Evolutionary conservation across 2,113 vertebrate species (phyloP).

Genomic region (Cinclus cinclus): DNA sequence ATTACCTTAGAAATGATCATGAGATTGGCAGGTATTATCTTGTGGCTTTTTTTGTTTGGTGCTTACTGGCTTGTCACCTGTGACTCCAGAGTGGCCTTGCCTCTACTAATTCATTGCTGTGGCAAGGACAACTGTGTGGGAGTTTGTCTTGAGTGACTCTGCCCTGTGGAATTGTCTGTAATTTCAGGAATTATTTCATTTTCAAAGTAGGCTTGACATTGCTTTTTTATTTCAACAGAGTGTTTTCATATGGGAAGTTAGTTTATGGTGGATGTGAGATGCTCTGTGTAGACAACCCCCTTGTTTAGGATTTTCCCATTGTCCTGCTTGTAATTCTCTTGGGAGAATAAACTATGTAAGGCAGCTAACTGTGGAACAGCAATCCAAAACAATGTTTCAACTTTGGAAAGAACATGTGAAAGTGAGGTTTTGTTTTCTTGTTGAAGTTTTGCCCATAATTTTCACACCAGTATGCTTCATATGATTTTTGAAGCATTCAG

Average conservation of each 20-base stretch:
- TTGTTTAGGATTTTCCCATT: not conserved
- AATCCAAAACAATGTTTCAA: not conserved
- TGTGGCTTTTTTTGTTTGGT: not conserved
- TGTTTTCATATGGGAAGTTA: not conserved
- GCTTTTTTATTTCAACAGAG: not conserved
- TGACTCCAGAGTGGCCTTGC: not conserved
- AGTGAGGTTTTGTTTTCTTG: not conserved
- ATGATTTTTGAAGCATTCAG: not conserved
- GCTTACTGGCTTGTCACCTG: not conserved
- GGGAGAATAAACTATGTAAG: not conserved
- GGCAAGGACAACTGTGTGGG: not conserved
- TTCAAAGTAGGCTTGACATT: not conserved
- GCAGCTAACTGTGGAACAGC: not conserved
- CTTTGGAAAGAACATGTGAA: not conserved
- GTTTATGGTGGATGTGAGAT: not conserved
- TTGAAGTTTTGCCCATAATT: not conserved
- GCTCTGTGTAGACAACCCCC: not conserved
- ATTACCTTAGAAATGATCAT: not conserved
- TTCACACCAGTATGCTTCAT: not conserved
- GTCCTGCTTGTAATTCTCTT: not conserved
- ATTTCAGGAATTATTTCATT: constrained; percentile 17
- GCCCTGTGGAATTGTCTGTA: not conserved
- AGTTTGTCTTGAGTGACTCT: not conserved
- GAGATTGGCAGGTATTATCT: not conserved
- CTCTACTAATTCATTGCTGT: not conserved